A percentile compares a stretch with the other conserved stretches of the same genome.
Conservation (phyloP, 2,113 vertebrate species). For the Tetrax tetrax region DNA sequence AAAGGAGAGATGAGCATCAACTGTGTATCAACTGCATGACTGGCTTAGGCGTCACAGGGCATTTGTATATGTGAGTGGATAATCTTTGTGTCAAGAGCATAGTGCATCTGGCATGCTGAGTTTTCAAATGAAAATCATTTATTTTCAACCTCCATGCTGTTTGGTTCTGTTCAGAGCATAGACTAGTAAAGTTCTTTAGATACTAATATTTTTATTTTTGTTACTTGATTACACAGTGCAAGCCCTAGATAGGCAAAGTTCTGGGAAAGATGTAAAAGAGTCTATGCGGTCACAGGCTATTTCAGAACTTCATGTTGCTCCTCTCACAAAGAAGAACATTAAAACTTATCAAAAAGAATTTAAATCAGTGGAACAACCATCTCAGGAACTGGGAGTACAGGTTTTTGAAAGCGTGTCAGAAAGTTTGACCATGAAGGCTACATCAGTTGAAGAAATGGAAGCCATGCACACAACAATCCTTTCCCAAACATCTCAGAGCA, state of each 20-base stretch:
- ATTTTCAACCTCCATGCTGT: slow-evolving; percentile 63
- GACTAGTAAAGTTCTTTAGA: slow-evolving; percentile 59
- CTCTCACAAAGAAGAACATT: slow-evolving; percentile 74
- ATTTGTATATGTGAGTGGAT: slow-evolving; percentile 19
- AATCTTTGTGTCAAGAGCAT: slow-evolving; percentile 24
- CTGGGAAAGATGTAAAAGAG: slow-evolving; percentile 78
- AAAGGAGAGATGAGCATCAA: slow-evolving; percentile 14
- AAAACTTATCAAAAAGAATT: slow-evolving; percentile 76
- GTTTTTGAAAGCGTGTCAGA: slow-evolving; percentile 79
- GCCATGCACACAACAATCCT: slow-evolving; percentile 11
- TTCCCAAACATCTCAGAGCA: slow-evolving; percentile 51
- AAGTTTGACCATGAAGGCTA: slow-evolving; percentile 67
- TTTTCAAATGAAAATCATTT: slow-evolving; percentile 56
- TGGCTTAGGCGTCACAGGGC: background rate
- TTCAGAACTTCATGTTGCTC: slow-evolving; percentile 69
- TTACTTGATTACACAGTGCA: slow-evolving; percentile 84
- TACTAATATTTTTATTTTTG: slow-evolving; percentile 76
- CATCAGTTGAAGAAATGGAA: slow-evolving; percentile 36
- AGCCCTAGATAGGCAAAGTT: slow-evolving; percentile 86
- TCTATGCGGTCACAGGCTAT: slow-evolving; percentile 71
- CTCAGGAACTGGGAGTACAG: slow-evolving; percentile 66
- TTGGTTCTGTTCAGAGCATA: slow-evolving; percentile 63
- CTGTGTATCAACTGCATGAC: slow-evolving; percentile 27
- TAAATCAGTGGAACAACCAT: slow-evolving; percentile 73
- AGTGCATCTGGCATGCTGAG: slow-evolving; percentile 64